A percentile compares a stretch with the other conserved stretches of the same genome.
phyloP scores from a whole-genome alignment of 30 jellyfish, hydroid and myxozoan genomes.

The Turritopsis dohrnii region DNA sequence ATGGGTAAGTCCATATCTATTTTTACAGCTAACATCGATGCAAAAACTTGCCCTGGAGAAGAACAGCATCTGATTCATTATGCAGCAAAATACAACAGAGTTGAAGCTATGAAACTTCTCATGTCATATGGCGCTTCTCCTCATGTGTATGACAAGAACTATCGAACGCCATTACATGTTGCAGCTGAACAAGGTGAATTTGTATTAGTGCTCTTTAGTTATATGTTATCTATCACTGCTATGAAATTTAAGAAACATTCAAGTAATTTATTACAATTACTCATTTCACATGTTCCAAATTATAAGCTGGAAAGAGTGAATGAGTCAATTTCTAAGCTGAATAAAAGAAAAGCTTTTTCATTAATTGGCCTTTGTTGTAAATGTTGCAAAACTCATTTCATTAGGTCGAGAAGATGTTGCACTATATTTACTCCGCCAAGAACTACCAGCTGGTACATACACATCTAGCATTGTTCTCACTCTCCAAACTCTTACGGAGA shows the following conservation, averaged over 20 bases:
- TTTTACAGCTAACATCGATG: not conserved
- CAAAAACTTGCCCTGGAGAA: not conserved
- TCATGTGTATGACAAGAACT: not conserved
- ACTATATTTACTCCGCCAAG: not conserved
- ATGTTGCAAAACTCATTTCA: no score
- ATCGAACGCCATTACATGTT: not conserved
- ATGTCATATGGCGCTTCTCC: slow-evolving; percentile 17
- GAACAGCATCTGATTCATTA: slow-evolving; percentile 5
- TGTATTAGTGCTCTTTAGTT: not conserved
- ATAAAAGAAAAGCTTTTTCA: no score
- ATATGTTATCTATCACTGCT: no score
- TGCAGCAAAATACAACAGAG: slow-evolving; percentile 17
- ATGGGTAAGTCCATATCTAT: no score
- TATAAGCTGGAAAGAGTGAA: no score
- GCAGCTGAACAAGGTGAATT: slow-evolving; percentile 15
- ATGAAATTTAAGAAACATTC: no score
- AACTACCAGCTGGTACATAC: not conserved
- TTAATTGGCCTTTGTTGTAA: no score
- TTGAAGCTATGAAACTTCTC: not conserved
- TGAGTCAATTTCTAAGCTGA: no score
- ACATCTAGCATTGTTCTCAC: not conserved
- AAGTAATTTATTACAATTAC: no score
- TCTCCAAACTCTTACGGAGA: not conserved
- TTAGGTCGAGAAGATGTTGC: not conserved
- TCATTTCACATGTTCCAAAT: no score